Conservation (phyloP, 2,797 vertebrate species). For the Acipenser oxyrinchus region DNA sequence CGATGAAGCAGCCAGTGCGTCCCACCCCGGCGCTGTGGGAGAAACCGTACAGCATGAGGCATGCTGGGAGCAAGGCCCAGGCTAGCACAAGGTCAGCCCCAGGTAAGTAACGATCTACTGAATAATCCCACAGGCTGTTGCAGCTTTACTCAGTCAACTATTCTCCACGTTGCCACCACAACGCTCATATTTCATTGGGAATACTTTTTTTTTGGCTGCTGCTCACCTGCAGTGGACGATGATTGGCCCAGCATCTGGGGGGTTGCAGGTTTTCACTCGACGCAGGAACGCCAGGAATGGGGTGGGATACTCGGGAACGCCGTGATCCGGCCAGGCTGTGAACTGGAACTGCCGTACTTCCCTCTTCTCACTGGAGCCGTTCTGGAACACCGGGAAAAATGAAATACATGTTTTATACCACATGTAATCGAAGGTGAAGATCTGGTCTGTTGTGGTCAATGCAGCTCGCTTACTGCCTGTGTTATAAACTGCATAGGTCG, state of each 20-base stretch:
- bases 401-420: too few species aligned
- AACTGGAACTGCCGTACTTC: slow-evolving; percentile 98
- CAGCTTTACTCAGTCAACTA: too few species aligned
- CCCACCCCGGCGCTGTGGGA: slow-evolving; percentile 80
- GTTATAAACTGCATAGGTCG: too few species aligned
- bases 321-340: slow-evolving; percentile 95
- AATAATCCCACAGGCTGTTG: background rate
- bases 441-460: too few species aligned
- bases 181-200: too few species aligned
- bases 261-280: slow-evolving; percentile 93
- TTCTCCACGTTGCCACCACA: too few species aligned
- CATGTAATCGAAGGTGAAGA: too few species aligned
- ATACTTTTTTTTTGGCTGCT: slow-evolving; percentile 1
- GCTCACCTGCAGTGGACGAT: slow-evolving; percentile 93
- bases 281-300: slow-evolving; percentile 96
- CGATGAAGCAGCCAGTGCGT: slow-evolving; percentile 92
- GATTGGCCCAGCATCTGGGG: slow-evolving; percentile 84
- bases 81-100: slow-evolving; percentile 19
- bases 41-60: background rate
- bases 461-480: too few species aligned
- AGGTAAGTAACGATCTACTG: slow-evolving; percentile 14
- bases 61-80: background rate
- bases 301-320: slow-evolving; percentile 90
- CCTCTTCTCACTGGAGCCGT: slow-evolving; percentile 91
- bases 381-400: slow-evolving; percentile 51